Evolutionary conservation across 2,113 vertebrate genomes (phyloP), one percentile per base, ranked within the genome.

Genomic region (Chloroceryle aenea): DNA sequence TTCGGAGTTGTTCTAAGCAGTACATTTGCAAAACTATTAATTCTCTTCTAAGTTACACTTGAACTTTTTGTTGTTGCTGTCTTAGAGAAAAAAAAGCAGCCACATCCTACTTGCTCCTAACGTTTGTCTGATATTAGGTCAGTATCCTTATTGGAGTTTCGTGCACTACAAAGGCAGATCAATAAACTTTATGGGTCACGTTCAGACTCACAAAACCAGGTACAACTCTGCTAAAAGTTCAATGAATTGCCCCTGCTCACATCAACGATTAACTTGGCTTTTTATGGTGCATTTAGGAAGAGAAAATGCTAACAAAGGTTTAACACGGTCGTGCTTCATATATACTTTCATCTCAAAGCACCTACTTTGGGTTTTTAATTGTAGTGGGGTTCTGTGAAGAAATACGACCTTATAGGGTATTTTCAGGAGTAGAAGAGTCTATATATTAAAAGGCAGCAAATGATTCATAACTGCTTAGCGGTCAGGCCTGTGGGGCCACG

Each of bases 361-460:
- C 88, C 93, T 97, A 95, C 94, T 95, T 97, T 76, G 86, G 87
- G 76, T 55, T 94, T 97, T 98, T 98, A 98, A 98, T 98, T 98
- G 98, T 97, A 53, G 36, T 93, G 93, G 95, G 98, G 98, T 98
- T 98, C 98, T 97, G 97, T 98, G 98, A 98, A 98, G 96, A 97
- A 98, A 96, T 96, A 97, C 91, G 97, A 98, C 98, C 98, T 98
- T 98, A 98, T 67, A 93, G 97, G 96, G 96, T 97, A 98, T 99
- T 99, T 99, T 98, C 98, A 98, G 98, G 98, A 98, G 98, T 95
- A 97, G 98, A 98, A 98, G 94, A 98, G 98, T 98, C 98, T 98
- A 98, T 98, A 98, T 98, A 98, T 99, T 99, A 99, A 98, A 98
- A 98, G 98, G 98, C 98, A 99, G 98, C 98, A 98, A 99, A 99